These are phyloP conservation scores for Petrocephalus sullivani DNA, from an alignment of 2,797 vertebrate genomes.

Conservation along the genomic window DNA sequence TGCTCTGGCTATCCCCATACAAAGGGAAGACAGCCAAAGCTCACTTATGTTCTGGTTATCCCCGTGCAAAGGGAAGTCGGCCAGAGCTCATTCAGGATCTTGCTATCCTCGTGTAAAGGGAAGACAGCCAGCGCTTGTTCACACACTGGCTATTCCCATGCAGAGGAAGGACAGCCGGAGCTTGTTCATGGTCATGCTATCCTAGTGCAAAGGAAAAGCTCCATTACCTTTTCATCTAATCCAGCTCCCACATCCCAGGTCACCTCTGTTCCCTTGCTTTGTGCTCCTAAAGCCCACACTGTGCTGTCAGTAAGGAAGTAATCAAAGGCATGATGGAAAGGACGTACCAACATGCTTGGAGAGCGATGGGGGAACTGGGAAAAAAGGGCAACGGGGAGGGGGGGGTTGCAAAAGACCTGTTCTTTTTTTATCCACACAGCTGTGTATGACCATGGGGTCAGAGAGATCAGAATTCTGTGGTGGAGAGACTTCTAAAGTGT, in stretches of 20 bases:
- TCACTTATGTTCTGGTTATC: background rate
- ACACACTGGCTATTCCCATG: background rate
- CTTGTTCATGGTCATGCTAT: background rate
- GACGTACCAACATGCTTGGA: background rate
- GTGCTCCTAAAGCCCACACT: background rate
- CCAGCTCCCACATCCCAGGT: background rate
- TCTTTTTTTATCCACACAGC: background rate
- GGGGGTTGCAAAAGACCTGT: background rate
- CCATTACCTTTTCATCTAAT: slow-evolving; percentile 21
- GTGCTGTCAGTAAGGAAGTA: background rate
- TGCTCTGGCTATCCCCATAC: background rate
- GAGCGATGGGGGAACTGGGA: background rate
- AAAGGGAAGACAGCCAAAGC: slow-evolving; percentile 14
- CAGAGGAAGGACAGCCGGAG: background rate
- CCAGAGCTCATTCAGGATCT: background rate
- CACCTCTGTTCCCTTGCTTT: background rate
- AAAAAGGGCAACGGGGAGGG: background rate
- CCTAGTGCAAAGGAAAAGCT: background rate
- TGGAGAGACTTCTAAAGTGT: background rate
- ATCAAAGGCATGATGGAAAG: background rate
- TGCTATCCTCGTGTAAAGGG: background rate
- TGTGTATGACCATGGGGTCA: background rate
- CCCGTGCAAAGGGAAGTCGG: slow-evolving; percentile 18
- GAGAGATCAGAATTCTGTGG: background rate
- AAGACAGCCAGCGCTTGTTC: background rate